Evolutionary conservation across 2,113 vertebrate species (phyloP).

Genomic region (Ardeotis arabs): DNA sequence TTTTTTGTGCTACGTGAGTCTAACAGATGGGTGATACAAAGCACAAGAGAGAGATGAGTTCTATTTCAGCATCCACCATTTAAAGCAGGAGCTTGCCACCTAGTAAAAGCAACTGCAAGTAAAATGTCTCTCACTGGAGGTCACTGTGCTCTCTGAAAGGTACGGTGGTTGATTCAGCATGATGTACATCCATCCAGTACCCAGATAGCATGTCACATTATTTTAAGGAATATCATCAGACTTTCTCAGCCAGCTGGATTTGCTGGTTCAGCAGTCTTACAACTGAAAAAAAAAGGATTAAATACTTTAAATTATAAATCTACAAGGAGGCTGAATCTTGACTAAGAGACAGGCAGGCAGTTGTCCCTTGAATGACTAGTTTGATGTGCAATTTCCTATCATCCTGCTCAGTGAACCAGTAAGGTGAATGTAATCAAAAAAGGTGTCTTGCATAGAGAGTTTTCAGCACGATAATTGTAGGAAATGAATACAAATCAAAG

Average conservation of each 20-base stretch:
- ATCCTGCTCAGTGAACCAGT: constrained; percentile 33
- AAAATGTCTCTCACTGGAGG: constrained; percentile 9
- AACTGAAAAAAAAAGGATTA: neutral
- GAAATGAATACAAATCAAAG: constrained; percentile 55
- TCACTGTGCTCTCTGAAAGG: constrained; percentile 2
- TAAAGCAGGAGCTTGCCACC: neutral
- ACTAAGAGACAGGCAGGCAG: constrained; percentile 37
- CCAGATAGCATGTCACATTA: neutral
- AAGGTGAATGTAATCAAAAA: constrained; percentile 41
- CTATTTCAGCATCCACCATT: neutral
- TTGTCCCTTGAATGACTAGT: neutral
- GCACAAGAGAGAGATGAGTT: neutral
- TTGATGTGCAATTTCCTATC: constrained; percentile 23
- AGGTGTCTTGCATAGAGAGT: neutral
- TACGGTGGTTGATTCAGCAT: neutral
- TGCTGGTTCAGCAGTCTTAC: neutral
- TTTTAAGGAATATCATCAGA: constrained; percentile 18
- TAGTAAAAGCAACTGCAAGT: neutral
- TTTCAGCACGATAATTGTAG: constrained; percentile 30
- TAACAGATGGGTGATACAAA: neutral
- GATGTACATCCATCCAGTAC: neutral
- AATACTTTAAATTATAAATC: constrained; percentile 43
- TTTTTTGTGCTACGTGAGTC: neutral
- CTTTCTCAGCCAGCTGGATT: neutral
- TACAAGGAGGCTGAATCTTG: neutral